Evolutionary conservation across 2,888 invertebrate genomes (phyloP), one percentile per base, ranked within the genome.

Genomic region (Trileptium ribeirensis): DNA sequence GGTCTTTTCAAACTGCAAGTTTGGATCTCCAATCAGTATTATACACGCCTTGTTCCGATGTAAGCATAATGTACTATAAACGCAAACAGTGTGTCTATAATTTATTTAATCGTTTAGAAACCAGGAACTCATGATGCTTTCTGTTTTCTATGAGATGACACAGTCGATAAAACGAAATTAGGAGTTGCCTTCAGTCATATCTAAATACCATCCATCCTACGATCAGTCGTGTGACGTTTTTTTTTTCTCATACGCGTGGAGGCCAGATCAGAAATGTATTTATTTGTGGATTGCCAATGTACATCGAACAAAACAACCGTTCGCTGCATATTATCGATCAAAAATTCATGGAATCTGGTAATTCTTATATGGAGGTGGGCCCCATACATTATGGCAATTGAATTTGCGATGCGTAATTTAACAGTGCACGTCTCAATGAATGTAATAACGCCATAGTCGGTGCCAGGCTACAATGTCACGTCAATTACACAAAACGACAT

Each of bases 331-430:
- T 31, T 3, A 67, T 79, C 70, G 37, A 29, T 3, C 8, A n/a
- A 15, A 79, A 79, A n/a, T 79, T 79, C 67, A 67, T 79, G 79
- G 79, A 79, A 29, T 29, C 79, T 37, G 79, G 79, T 8, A 51
- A 79, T 33, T 19, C 79, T 67, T 37, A 79, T 8, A 79, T 79
- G 79, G 79, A 79, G 33, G 79, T 79, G 3, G 79, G 70, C 67
- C 29, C 79, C 3, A 79, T 79, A 67, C 79, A 79, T n/a, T 37
- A 33, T 67, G 8, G 70, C 70, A n/a, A 70, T 70, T n/a, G 70
- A 70, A 36, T 70, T 70, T 29, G 70, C 70, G 15, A 70, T 33
- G 29, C 29, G 36, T 15, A 70, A 70, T 70, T 36, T 33, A 29
- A 70, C 29, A n/a, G 29, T 70, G 15, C 36, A 29, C 70, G 8